Evolutionary conservation across 2,113 vertebrate genomes (phyloP).

Genomic region (Corydoras maculifer): DNA sequence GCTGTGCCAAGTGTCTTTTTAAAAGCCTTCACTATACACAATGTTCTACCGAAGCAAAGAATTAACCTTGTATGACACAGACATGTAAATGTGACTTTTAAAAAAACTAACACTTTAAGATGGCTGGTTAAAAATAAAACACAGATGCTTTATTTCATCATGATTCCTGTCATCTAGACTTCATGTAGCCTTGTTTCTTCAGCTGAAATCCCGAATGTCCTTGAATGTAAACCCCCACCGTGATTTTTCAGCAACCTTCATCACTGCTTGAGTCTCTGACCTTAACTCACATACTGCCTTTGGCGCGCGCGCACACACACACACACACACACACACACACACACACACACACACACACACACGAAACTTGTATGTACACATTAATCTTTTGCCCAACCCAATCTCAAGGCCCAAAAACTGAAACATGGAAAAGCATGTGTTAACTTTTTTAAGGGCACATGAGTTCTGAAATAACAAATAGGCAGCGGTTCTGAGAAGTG

Average conservation of each 20-base stretch:
- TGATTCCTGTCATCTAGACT: background rate
- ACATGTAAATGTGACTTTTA: background rate
- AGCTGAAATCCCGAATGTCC: constrained; percentile 16
- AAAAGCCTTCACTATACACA: background rate
- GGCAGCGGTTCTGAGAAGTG: background rate
- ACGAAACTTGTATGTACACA: constrained; percentile 29
- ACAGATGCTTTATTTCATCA: background rate
- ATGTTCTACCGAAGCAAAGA: background rate
- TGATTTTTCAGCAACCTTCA: constrained; percentile 29
- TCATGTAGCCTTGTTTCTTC: constrained; percentile 4
- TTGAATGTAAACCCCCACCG: constrained; percentile 32
- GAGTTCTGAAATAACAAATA: constrained; percentile 16
- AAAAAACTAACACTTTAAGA: no score
- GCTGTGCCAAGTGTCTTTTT: background rate
- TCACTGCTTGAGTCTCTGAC: constrained; percentile 35
- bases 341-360: no score
- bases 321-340: background rate
- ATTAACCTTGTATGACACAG: background rate
- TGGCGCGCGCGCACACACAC: background rate
- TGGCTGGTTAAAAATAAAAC: background rate
- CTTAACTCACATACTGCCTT: constrained; percentile 38
- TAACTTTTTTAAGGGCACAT: constrained; percentile 33
- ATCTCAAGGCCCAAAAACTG: constrained; percentile 19
- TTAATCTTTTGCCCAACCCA: constrained; percentile 38
- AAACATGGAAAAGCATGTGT: constrained; percentile 16